Conservation (phyloP, 2,113 vertebrate species). For the Epinephelus lanceolatus region DNA sequence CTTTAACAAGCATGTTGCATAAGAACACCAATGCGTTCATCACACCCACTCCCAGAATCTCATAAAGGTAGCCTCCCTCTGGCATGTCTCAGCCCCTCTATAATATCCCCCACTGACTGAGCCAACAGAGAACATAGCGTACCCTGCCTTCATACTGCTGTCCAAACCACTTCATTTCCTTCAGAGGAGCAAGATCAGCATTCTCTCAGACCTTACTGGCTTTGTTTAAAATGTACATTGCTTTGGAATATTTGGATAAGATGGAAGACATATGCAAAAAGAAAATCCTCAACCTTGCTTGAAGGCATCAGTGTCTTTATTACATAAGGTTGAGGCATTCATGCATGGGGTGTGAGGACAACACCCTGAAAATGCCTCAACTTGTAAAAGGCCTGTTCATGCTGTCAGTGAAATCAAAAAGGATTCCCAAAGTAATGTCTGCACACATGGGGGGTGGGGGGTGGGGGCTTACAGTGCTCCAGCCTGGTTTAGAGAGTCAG, state of each 20-base stretch:
- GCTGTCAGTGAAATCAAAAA: slow-evolving; percentile 20
- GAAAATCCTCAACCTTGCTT: not conserved
- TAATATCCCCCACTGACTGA: slow-evolving; percentile 24
- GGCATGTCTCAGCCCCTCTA: slow-evolving; percentile 8
- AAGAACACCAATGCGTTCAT: slow-evolving; percentile 28
- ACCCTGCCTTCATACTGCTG: slow-evolving; percentile 14
- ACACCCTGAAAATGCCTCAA: slow-evolving; percentile 40
- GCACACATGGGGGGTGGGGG: not conserved
- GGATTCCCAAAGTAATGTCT: slow-evolving; percentile 15
- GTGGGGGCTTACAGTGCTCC: slow-evolving; percentile 16
- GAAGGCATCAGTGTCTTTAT: not conserved
- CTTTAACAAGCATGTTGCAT: slow-evolving; percentile 58
- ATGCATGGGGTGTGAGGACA: slow-evolving; percentile 8
- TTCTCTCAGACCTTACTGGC: not conserved
- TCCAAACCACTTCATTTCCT: slow-evolving; percentile 36
- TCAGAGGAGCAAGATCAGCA: not conserved
- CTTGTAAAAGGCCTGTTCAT: slow-evolving; percentile 16
- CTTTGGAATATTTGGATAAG: not conserved
- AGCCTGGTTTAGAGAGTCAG: slow-evolving; percentile 55
- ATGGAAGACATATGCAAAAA: not conserved
- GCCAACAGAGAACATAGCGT: slow-evolving; percentile 34
- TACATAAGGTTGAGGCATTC: not conserved
- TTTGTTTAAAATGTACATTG: not conserved
- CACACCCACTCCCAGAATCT: slow-evolving; percentile 19
- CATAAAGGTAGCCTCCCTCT: slow-evolving; percentile 28